These are phyloP conservation scores for Onchidella celtica DNA, from an alignment of 2,888 invertebrate genomes.

Conservation along the genomic window DNA sequence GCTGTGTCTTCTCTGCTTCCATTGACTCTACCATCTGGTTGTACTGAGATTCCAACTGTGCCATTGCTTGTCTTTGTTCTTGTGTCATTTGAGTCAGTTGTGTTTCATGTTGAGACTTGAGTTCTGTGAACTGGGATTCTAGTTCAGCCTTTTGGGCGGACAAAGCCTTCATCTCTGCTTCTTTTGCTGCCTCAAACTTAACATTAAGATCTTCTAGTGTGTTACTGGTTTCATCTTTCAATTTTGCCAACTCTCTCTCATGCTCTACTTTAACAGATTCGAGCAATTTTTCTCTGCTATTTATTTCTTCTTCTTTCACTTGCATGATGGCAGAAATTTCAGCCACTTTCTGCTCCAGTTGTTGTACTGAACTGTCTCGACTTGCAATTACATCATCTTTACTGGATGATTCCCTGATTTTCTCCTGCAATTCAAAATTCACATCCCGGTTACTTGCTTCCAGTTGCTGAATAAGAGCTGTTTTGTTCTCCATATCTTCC, in stretches of 20 bases:
- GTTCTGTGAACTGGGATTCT: slow-evolving; percentile 17
- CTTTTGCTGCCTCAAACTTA: slow-evolving; percentile 31
- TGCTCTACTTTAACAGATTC: background rate
- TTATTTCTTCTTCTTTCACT: slow-evolving; percentile 5
- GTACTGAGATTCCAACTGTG: background rate
- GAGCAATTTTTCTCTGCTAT: background rate
- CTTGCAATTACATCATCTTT: background rate
- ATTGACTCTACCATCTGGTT: background rate
- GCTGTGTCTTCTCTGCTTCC: background rate
- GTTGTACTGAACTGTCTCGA: background rate
- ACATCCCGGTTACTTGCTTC: slow-evolving; percentile 1
- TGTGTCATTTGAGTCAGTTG: background rate
- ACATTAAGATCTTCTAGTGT: slow-evolving; percentile 10
- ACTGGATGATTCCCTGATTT: background rate
- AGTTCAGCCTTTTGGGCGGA: slow-evolving; percentile 23
- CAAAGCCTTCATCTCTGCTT: slow-evolving; percentile 31
- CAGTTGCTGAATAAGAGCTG: background rate
- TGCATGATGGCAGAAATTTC: background rate
- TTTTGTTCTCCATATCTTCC: slow-evolving; percentile 16
- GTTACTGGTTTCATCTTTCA: background rate
- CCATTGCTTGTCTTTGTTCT: background rate
- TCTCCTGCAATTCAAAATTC: background rate
- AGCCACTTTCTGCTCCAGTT: background rate
- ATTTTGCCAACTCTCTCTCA: background rate
- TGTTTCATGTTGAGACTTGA: slow-evolving; percentile 5